Base-by-base conservation (phyloP, 2,888 invertebrate species). In the Drosophila parthenogenetica region DNA sequence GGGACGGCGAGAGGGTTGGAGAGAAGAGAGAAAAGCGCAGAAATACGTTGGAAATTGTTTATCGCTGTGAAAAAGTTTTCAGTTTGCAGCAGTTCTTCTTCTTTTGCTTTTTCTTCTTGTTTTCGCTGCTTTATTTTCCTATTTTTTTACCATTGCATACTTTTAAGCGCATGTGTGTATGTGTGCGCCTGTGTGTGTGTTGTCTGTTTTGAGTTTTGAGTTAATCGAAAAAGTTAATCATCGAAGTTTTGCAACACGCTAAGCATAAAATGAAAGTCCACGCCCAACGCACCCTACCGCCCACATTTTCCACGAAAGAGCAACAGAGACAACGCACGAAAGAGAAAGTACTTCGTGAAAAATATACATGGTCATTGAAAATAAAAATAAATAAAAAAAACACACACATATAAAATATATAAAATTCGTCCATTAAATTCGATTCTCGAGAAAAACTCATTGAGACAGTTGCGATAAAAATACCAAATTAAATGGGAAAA, bases 171-270 rank as follows among this genome's bases (percentile, higher is more conserved):
- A 48, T 42, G 29, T 55, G 35, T 48, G 14, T 14, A 46, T 46
- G 29, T 55, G 35, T 61, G 45, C n/a, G n/a, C n/a, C n/a, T 58
- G 35, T 57, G 42, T 40, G 76, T 64, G 63, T 53, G 62, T 64
- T 77, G 79, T 77, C 80, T 78, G 80, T 75, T 87, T 84, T 71
- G 67, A 79, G 77, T 77, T 77, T 79, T 75, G 81, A 88, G 83
- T 84, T 84, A 85, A 89, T 85, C 85, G 85, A 85, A 85, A 85
- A 89, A 89, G 85, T 85, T 85, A 89, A 85, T 85, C 85, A 85
- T 87, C 88, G 88, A 84, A 84, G 87, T 88, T 88, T 88, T 80
- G 77, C 80, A 79, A 79, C 72, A 72, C 67, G 78, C 68, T 76
- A 71, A 79, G 67, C 78, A 73, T 72, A 71, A 80, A 73, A 70